Evolutionary conservation across 2,888 invertebrate species (phyloP), one percentile per base, ranked within the genome.

Genomic region (Gortyna flavago): DNA sequence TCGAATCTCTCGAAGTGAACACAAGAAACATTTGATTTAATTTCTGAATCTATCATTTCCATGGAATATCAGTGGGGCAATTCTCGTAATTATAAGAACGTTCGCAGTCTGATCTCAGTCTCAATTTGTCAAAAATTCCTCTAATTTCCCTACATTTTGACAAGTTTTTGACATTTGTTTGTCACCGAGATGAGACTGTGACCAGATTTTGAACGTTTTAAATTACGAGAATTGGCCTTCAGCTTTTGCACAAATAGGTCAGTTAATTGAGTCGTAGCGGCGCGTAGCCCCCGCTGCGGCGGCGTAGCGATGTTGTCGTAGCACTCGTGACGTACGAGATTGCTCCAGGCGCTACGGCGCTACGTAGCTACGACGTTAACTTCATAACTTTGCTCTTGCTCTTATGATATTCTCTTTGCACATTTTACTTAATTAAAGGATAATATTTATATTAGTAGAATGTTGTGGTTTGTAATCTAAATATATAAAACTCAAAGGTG

Each of bases 231-330:
- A n/a, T n/a, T n/a, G n/a, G n/a, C n/a, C n/a, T n/a, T n/a, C n/a
- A 51, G 57, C 35, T 48, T 79, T 80, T 69, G 72, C 41, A 71
- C 64, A 84, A 75, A 80, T 80, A 74, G 69, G 59, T 73, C 71
- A 68, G 44, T 74, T 76, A 79, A 76, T 84, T 79, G 76, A 76
- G 66, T 51, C 71, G 71, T 81, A 59, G 67, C 65, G n/a, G 67
- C 68, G 29, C 29, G 25, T 61, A 68, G 54, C 13, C 25, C 16
- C 18, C 1, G 66, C 79, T 79, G 79, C 77, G 79, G 79, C 77
- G 79, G 21, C 79, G 79, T 83, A 79, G 83, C 79, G 16, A 48
- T 73, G 66, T 57, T 70, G 79, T 65, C 77, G 75, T 77, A 85
- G 81, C 74, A 75, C 72, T 68, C 59, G 57, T n/a, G 74, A 84